These are phyloP conservation scores for Hetaerina americana DNA, from an alignment of 1,140 invertebrate species.

Conservation along the genomic window DNA sequence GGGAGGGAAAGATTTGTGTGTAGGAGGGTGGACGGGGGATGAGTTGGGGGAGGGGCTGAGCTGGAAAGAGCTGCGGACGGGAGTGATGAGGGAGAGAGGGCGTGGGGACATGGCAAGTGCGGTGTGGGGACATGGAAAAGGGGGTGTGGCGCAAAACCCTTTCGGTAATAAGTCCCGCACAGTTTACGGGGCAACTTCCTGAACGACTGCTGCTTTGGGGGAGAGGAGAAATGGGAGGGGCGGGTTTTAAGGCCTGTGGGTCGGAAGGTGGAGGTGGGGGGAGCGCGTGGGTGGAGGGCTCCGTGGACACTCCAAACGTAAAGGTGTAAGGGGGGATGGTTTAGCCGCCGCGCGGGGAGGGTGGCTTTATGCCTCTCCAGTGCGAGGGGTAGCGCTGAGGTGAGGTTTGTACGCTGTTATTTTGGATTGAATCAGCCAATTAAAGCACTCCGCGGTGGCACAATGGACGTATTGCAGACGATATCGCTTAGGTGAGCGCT, in stretches of 20 bases:
- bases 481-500: background rate
- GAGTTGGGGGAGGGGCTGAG: background rate
- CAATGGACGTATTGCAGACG: background rate
- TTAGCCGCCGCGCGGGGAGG: background rate
- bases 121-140: background rate
- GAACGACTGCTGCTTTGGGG: background rate
- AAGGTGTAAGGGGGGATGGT: background rate
- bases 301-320: no score
- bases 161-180: background rate
- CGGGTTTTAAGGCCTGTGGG: no score
- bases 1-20: background rate
- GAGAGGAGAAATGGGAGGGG: background rate
- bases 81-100: background rate
- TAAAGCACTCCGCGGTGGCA: background rate
- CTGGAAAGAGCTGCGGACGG: no score
- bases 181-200: background rate
- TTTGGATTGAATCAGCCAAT: background rate
- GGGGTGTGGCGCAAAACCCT: background rate
- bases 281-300: no score
- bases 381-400: no score
- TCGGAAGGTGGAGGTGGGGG: no score
- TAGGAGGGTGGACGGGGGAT: background rate
- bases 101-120: background rate
- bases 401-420: background rate
- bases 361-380: background rate